A percentile compares a stretch with the other conserved stretches of the same genome.
phyloP scores from a whole-genome alignment of 30 jellyfish, hydroid and myxozoan genomes.

The Aurelia sp. region DNA sequence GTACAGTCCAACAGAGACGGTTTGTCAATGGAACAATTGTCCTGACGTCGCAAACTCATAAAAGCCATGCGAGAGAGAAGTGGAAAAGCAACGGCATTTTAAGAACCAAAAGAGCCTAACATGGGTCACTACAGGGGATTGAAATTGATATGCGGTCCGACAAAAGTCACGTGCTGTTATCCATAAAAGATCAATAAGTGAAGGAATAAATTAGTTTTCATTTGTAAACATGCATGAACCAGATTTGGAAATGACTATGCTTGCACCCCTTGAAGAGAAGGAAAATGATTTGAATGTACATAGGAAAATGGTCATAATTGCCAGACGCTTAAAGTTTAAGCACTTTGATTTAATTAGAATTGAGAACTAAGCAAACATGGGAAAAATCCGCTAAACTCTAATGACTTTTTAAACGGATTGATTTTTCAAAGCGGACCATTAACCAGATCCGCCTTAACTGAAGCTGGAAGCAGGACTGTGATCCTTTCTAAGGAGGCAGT shows the following conservation, averaged over 20 bases:
- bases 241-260: slow-evolving; percentile 6
- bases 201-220: slow-evolving; percentile 39
- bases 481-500: slow-evolving; percentile 1
- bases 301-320: slow-evolving; percentile 6
- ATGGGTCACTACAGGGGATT: slow-evolving; percentile 49
- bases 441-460: not conserved
- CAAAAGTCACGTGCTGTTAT: slow-evolving; percentile 46
- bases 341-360: slow-evolving; percentile 15
- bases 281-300: slow-evolving; percentile 11
- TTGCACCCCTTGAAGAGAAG: slow-evolving; percentile 52
- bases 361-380: not conserved
- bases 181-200: not conserved
- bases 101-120: slow-evolving; percentile 42
- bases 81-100: slow-evolving; percentile 62
- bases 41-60: slow-evolving; percentile 47
- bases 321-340: slow-evolving; percentile 34
- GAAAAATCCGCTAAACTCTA: slow-evolving; percentile 23
- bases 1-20: slow-evolving; percentile 68
- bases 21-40: slow-evolving; percentile 13
- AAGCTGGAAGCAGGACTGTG: not conserved
- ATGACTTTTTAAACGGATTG: slow-evolving; percentile 32
- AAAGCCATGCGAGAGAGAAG: slow-evolving; percentile 38
- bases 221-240: slow-evolving; percentile 58
- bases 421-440: slow-evolving; percentile 9
- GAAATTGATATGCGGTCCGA: slow-evolving; percentile 59